Percentiles rank a stretch among this genome's conserved stretches.
Evolutionary conservation across 2,888 invertebrate species (phyloP).

Genomic region (Dusona sp.): DNA sequence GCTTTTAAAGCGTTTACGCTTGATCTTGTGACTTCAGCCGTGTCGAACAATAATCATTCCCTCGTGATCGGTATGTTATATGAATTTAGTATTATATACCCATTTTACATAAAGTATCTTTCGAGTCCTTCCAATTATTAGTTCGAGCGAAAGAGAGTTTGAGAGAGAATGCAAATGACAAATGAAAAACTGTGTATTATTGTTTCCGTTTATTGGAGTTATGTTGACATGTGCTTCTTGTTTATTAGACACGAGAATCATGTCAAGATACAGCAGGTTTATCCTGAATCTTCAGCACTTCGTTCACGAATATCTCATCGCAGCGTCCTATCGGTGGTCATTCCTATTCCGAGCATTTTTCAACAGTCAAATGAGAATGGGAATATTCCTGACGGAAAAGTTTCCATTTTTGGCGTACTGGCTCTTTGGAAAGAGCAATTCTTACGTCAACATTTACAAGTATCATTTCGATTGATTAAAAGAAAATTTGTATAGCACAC

Average conservation of each 20-base stretch:
- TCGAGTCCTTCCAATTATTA: too few relatives aligned
- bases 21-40: constrained; percentile 84
- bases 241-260: constrained; percentile 71
- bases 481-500: neutral
- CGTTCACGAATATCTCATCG: constrained; percentile 82
- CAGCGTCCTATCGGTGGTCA: constrained; percentile 80
- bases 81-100: neutral
- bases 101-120: neutral
- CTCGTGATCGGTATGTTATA: constrained; percentile 76
- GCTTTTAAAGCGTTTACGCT: constrained; percentile 87
- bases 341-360: constrained; percentile 87
- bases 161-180: neutral
- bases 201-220: too few relatives aligned
- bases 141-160: too few relatives aligned
- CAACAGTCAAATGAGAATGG: constrained; percentile 87
- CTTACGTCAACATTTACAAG: constrained; percentile 87
- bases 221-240: neutral
- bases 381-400: constrained; percentile 88
- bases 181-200: neutral
- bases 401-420: constrained; percentile 90
- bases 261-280: constrained; percentile 80
- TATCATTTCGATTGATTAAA: constrained; percentile 73
- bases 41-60: constrained; percentile 81
- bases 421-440: constrained; percentile 87
- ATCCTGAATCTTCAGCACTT: constrained; percentile 81